These are phyloP conservation scores for Hirtodrosophila confusa DNA, from an alignment of 2,888 invertebrate species.

Conservation along the genomic window DNA sequence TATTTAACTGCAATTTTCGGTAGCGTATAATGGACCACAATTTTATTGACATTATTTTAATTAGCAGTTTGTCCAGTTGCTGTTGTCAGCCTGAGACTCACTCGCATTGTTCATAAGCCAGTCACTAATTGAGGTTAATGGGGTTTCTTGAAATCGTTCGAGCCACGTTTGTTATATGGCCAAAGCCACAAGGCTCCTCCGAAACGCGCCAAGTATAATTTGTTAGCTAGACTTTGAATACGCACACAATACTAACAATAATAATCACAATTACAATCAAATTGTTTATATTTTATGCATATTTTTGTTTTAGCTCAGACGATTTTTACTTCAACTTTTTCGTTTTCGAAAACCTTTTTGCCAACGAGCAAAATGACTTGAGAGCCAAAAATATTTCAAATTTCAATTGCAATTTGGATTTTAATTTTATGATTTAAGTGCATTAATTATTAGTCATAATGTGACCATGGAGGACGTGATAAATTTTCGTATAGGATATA, in stretches of 20 bases:
- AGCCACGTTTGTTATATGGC: constrained; percentile 60
- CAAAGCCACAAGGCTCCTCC: constrained; percentile 44
- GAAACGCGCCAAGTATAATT: constrained; percentile 15
- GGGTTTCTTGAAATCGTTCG: constrained; percentile 74
- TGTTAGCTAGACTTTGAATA: constrained; percentile 48
- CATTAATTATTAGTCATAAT: too few relatives aligned
- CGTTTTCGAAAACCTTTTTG: too few relatives aligned
- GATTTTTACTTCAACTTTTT: too few relatives aligned
- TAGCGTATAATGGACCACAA: constrained; percentile 77
- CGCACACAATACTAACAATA: constrained; percentile 12
- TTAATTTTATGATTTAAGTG: too few relatives aligned
- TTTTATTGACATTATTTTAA: constrained; percentile 82
- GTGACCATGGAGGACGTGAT: too few relatives aligned
- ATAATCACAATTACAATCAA: constrained; percentile 9
- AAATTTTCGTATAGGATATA: too few relatives aligned
- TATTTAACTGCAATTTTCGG: constrained; percentile 69
- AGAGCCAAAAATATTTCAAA: too few relatives aligned
- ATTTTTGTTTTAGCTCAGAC: too few relatives aligned
- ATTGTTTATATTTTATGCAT: constrained; percentile 3
- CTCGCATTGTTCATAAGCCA: constrained; percentile 67
- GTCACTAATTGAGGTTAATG: constrained; percentile 81
- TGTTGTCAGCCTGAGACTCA: constrained; percentile 29
- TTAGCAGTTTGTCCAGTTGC: constrained; percentile 71
- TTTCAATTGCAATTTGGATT: too few relatives aligned
- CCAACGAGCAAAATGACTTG: too few relatives aligned